Conservation (phyloP, 2,113 vertebrate genomes). For the Anolis carolinensis region DNA sequence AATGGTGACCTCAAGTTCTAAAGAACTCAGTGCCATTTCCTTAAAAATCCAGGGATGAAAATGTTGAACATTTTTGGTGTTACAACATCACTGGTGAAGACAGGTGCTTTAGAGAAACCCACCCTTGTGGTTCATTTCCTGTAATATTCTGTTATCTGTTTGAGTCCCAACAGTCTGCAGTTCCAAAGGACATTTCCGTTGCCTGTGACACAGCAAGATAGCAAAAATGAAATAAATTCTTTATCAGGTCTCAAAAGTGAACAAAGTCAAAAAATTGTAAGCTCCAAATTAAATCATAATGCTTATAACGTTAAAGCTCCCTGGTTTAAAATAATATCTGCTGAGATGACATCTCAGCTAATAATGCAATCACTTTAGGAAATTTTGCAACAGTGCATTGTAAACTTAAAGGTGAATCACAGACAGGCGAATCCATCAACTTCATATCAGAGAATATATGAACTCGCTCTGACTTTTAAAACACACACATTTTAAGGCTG, state of each 20-base stretch:
- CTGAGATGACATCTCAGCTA: background rate
- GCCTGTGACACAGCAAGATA: background rate
- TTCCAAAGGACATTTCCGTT: background rate
- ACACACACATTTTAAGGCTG: background rate
- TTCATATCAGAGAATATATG: background rate
- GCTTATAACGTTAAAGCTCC: background rate
- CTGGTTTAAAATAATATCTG: background rate
- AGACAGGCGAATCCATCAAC: background rate
- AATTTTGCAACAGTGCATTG: background rate
- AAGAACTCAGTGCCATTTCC: background rate
- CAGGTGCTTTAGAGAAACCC: background rate
- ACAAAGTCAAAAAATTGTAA: background rate
- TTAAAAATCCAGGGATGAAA: background rate
- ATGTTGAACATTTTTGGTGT: background rate
- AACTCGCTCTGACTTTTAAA: background rate
- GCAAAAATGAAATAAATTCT: background rate
- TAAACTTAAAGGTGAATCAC: background rate
- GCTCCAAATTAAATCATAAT: background rate
- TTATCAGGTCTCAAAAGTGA: background rate
- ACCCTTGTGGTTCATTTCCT: background rate
- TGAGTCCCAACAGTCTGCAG: background rate
- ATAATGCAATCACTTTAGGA: background rate
- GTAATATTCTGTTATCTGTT: background rate
- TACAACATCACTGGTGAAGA: background rate
- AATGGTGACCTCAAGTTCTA: background rate